Evolutionary conservation across 2,797 vertebrate genomes (phyloP).

Genomic region (Poecilia picta): DNA sequence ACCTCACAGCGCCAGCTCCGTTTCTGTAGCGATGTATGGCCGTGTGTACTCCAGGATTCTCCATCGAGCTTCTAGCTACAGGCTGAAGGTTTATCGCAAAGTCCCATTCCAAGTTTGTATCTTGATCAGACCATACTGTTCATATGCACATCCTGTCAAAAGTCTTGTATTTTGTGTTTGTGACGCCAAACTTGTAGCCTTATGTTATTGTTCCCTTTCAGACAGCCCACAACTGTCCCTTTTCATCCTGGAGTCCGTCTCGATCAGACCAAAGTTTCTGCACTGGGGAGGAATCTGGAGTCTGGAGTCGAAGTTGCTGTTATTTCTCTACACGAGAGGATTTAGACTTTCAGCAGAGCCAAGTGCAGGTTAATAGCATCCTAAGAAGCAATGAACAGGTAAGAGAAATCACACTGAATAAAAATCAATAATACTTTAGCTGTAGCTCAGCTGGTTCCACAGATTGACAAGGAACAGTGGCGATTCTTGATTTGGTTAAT

Average conservation of each 20-base stretch:
- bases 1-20: neutral
- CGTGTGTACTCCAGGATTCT: slow-evolving; percentile 83
- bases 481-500: neutral
- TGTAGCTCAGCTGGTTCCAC: neutral
- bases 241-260: slow-evolving; percentile 45
- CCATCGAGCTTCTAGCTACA: slow-evolving; percentile 74
- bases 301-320: slow-evolving; percentile 55
- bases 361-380: slow-evolving; percentile 85
- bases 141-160: neutral
- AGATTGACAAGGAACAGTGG: neutral
- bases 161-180: slow-evolving; percentile 9
- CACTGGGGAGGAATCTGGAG: slow-evolving; percentile 27
- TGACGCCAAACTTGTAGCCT: slow-evolving; percentile 34
- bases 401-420: neutral
- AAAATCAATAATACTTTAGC: neutral
- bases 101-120: slow-evolving; percentile 64
- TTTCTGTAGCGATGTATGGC: slow-evolving; percentile 82
- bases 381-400: slow-evolving; percentile 87
- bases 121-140: neutral
- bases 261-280: slow-evolving; percentile 15
- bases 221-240: slow-evolving; percentile 25
- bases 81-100: slow-evolving; percentile 46
- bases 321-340: slow-evolving; percentile 83
- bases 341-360: slow-evolving; percentile 84
- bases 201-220: slow-evolving; percentile 54